A percentile compares a stretch with the other conserved stretches of the same genome.
Evolutionary conservation across 1,140 invertebrate genomes (phyloP).

Genomic region (Coenobita brevimanus): DNA sequence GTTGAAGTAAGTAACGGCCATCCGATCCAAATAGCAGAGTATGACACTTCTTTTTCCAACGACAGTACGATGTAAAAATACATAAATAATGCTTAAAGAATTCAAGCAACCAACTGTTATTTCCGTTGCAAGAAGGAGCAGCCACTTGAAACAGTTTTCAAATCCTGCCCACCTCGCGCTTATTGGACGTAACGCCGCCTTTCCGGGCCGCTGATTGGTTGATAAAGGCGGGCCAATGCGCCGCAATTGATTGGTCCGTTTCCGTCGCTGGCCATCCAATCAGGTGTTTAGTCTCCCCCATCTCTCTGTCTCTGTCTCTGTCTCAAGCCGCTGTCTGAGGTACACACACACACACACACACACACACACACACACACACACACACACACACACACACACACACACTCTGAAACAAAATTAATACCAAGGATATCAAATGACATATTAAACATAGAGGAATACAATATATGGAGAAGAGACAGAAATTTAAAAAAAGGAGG

Average conservation of each 20-base stretch:
- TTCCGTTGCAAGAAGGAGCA: no score
- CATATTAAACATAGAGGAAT: no score
- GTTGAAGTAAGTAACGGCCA: no score
- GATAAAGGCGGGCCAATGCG: constrained; percentile 19
- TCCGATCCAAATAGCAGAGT: no score
- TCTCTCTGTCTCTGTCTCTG: not conserved
- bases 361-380: constrained; percentile 33
- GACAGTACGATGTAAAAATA: no score
- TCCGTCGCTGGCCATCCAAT: not conserved
- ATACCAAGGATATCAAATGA: no score
- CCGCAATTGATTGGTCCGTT: constrained; percentile 31
- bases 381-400: constrained; percentile 23
- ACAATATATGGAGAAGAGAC: no score
- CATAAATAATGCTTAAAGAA: no score
- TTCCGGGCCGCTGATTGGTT: constrained; percentile 18
- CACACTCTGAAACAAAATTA: no score
- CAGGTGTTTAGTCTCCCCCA: not conserved
- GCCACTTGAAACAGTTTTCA: not conserved
- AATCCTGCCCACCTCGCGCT: not conserved
- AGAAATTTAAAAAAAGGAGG: no score
- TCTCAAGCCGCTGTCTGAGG: not conserved
- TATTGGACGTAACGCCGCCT: not conserved
- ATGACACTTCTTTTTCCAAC: no score
- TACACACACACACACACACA: not conserved
- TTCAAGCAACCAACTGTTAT: no score